Base-by-base conservation (phyloP, 2,797 vertebrate species). In the Momotus momota region DNA sequence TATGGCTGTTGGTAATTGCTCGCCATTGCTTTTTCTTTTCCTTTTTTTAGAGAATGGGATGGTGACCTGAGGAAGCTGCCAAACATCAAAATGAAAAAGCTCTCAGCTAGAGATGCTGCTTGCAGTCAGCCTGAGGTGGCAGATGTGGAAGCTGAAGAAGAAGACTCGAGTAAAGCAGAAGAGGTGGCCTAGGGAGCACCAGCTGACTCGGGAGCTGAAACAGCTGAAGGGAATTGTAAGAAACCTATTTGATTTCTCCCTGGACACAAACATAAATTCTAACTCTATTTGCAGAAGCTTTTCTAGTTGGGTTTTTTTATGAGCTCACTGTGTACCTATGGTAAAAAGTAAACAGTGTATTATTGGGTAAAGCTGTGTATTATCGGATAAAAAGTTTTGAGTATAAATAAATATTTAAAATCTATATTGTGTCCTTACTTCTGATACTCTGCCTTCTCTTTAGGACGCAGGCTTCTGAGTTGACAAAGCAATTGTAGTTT, bases 41-140 rank as follows among this genome's bases (percentile, higher is more conserved):
- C 29, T 55, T 83, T 55, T 83, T 54, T 46, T 65, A 99, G 99
- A 96, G 99, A 99, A 78, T 99, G 99, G 99, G 98, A 98, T 29
- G 99, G 99, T 45, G 99, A 99, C 95, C 97, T 99, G 90, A 99
- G 98, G 97, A 99, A 99, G 96, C 97, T 99, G 75, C 99, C 99
- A 49, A 99, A 99, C 92, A 98, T 99, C 93, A 99, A 99, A 98
- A 98, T 99, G 98, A 98, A 98, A 77, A 99, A 98, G 88, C 85
- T 99, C 25, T 99, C 99, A 15, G 98, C 96, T 61, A 98, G 93
- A 87, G 98, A 97, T 95, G 94, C 94, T 67, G 70, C 96, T 58
- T 88, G 93, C 33, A 96, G 87, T 91, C 94, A 94, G 16, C 40
- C 48, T 31, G 95, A 97, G 60, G 95, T 83, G 72, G 88, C 86